Conservation (phyloP, 1,140 invertebrate species). For the Maconellicoccus hirsutus region DNA sequence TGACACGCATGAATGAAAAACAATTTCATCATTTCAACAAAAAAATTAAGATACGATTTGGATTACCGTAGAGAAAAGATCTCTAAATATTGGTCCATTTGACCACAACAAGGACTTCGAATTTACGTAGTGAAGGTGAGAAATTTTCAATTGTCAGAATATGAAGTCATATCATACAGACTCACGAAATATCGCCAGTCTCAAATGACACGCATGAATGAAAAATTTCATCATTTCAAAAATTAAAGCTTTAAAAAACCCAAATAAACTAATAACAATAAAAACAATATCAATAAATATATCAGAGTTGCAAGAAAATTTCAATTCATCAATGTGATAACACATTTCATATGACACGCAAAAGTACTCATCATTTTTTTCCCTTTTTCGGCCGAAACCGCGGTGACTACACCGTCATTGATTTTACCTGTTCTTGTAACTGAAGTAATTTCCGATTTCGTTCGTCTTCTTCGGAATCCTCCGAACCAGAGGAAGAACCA, state of each 20-base stretch:
- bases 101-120: no score
- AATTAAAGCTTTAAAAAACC: no score
- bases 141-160: no score
- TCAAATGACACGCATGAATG: slow-evolving; percentile 26
- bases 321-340: slow-evolving; percentile 13
- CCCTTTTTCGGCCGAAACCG: background rate
- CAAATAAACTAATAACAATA: no score
- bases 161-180: no score
- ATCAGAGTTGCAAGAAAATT: background rate
- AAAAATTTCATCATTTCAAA: no score
- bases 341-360: slow-evolving; percentile 26
- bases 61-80: no score
- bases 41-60: no score
- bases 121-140: no score
- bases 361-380: slow-evolving; percentile 17
- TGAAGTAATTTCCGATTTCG: slow-evolving; percentile 67
- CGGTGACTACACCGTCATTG: no score
- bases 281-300: background rate
- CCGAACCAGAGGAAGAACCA: slow-evolving; percentile 59
- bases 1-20: slow-evolving; percentile 25
- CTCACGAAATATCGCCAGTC: no score
- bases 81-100: no score
- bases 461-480: slow-evolving; percentile 68
- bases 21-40: slow-evolving; percentile 24
- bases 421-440: slow-evolving; percentile 69